Evolutionary conservation across 2,113 vertebrate genomes (phyloP), one percentile per base, ranked within the genome.

Genomic region (Psittacula cyanocephala): DNA sequence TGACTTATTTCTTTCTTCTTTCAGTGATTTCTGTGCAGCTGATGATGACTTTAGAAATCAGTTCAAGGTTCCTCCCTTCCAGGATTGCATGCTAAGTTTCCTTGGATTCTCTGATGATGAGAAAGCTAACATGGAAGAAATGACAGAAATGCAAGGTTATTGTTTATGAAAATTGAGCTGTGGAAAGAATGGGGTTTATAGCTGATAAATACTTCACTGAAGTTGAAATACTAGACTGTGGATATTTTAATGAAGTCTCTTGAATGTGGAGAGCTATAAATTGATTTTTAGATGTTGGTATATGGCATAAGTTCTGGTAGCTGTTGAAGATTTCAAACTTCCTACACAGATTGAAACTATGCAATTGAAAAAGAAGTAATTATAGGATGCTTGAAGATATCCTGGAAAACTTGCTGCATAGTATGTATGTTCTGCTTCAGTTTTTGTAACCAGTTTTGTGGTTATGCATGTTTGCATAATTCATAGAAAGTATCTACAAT

Each of bases 61-160:
- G 91, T 99, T 99, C 97, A 99, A 99, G 97, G 99, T 99, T 71
- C 98, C 98, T 87, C 99, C 99, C 4, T 99, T 99, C 97, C 99
- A 99, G 97, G 99, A 99, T 93, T 99, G 99, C 79, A 81, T 98
- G 93, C 97, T 99, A 86, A 99, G 99, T 97, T 99, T 99, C 95
- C 85, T 99, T 96, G 99, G 99, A 41, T 99, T 99, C 96, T 99
- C 99, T 41, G 98, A 99, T 65, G 99, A 99, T 89, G 99, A 99
- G 31, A 99, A 98, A 97, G 96, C 95, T 71, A 99, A 98, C 96
- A 99, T 99, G 99, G 99, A 99, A 98, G 99, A 99, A 97, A 99
- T 99, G 98, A 99, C 99, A 72, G 97, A 98, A 92, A 99, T 99
- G 98, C 99, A 99, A 86, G 99, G 99, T 99, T 88, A 37, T 57